Evolutionary conservation across 2,797 vertebrate genomes (phyloP).

Genomic region (Xenopus petersii): DNA sequence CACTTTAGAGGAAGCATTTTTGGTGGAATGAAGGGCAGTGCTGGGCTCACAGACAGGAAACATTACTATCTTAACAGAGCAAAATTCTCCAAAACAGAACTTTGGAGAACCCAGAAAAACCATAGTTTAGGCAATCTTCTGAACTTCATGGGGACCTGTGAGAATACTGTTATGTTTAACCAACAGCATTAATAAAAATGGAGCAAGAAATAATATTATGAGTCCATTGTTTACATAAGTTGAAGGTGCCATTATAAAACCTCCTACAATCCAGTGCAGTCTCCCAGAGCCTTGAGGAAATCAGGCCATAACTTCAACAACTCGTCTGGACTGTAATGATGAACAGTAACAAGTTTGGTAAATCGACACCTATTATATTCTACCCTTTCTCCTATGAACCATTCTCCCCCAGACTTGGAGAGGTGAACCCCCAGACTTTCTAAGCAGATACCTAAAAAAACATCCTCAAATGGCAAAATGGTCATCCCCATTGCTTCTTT

Average conservation of each 20-base stretch:
- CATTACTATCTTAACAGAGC: too few species aligned
- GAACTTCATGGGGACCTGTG: too few species aligned
- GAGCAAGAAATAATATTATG: too few species aligned
- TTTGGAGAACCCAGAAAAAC: too few species aligned
- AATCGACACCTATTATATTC: constrained; percentile 24
- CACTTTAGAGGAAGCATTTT: too few species aligned
- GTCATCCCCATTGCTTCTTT: constrained; percentile 54
- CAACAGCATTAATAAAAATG: too few species aligned
- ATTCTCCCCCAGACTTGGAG: neutral
- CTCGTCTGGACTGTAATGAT: constrained; percentile 53
- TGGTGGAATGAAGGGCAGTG: too few species aligned
- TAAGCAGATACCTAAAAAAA: constrained; percentile 69
- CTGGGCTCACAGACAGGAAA: too few species aligned
- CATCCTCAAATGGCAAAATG: constrained; percentile 69
- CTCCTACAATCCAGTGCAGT: neutral
- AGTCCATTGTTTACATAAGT: too few species aligned
- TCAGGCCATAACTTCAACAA: constrained; percentile 64
- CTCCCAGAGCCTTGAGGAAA: constrained; percentile 47
- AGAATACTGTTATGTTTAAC: too few species aligned
- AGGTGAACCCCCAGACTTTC: constrained; percentile 20
- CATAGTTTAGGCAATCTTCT: too few species aligned
- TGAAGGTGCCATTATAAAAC: constrained; percentile 36
- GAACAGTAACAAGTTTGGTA: constrained; percentile 22
- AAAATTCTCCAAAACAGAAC: too few species aligned
- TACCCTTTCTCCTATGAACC: constrained; percentile 1